Percentiles rank a stretch among this genome's conserved stretches.
phyloP scores from a whole-genome alignment of 92 coral and sea anemone species.

The Umimayanthus chanpuru region DNA sequence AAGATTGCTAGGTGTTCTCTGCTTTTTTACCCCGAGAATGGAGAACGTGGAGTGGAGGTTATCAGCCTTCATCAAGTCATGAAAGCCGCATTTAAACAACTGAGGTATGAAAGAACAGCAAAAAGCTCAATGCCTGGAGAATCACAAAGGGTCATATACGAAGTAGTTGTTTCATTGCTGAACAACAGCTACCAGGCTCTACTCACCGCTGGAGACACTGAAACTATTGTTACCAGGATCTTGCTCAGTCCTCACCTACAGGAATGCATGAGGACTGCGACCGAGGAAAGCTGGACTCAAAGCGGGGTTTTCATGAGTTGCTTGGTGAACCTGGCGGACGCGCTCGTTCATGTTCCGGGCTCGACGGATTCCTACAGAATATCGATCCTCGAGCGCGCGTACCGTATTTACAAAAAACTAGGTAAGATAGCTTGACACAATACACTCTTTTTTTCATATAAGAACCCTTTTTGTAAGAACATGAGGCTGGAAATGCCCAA shows the following conservation, averaged over 20 bases:
- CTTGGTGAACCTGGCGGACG: slow-evolving; percentile 72
- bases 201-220: slow-evolving; percentile 39
- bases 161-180: background rate
- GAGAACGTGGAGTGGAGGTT: slow-evolving; percentile 86
- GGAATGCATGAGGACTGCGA: slow-evolving; percentile 56
- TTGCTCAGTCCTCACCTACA: slow-evolving; percentile 85
- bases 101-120: slow-evolving; percentile 47
- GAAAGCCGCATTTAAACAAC: slow-evolving; percentile 72
- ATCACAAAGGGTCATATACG: slow-evolving; percentile 1
- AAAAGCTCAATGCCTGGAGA: background rate
- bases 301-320: slow-evolving; percentile 56
- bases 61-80: slow-evolving; percentile 82
- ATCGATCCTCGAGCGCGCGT: slow-evolving; percentile 71
- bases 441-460: too few species aligned
- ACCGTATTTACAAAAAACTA: slow-evolving; percentile 57
- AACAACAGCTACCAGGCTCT: background rate
- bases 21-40: slow-evolving; percentile 69
- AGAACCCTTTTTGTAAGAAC: too few species aligned
- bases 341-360: slow-evolving; percentile 86
- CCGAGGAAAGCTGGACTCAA: slow-evolving; percentile 31
- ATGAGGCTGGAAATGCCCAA: too few species aligned
- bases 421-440: slow-evolving; percentile 3
- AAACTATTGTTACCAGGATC: slow-evolving; percentile 66
- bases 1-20: slow-evolving; percentile 83
- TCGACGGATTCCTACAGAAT: slow-evolving; percentile 79